Conservation (phyloP, 2,797 vertebrate genomes). For the Pangasius krempfi region DNA sequence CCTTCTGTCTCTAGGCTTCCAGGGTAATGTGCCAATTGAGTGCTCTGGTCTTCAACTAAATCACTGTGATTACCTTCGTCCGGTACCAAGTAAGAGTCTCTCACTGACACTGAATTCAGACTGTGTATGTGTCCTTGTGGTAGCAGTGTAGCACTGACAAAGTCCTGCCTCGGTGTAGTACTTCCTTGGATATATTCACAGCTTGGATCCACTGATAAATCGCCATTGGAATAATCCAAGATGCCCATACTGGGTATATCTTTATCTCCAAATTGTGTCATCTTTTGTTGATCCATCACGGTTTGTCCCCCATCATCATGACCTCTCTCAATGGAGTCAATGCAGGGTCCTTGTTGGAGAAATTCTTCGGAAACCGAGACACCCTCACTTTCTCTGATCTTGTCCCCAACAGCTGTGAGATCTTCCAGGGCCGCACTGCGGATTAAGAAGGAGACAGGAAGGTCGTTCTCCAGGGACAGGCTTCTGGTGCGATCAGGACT, state of each 20-base stretch:
- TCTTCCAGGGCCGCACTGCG: constrained; percentile 73
- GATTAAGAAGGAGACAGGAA: constrained; percentile 62
- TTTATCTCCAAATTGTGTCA: background rate
- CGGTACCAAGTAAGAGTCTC: background rate
- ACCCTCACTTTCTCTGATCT: constrained; percentile 8
- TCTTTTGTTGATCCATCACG: background rate
- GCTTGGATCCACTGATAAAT: background rate
- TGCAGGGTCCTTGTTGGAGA: constrained; percentile 33
- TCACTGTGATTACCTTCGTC: constrained; percentile 4
- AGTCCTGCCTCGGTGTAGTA: background rate
- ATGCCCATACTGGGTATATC: background rate
- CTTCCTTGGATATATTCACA: constrained; percentile 18
- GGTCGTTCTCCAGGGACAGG: constrained; percentile 55
- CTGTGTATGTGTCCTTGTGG: constrained; percentile 11
- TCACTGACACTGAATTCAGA: background rate
- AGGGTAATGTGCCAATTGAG: constrained; percentile 34
- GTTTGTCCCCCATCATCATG: background rate
- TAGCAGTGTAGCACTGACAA: background rate
- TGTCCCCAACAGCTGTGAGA: constrained; percentile 69
- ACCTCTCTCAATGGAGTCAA: constrained; percentile 23
- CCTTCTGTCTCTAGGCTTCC: constrained; percentile 60
- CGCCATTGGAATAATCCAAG: background rate
- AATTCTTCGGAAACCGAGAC: constrained; percentile 11
- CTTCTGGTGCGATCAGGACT: constrained; percentile 71
- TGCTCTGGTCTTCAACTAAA: constrained; percentile 53